Base-by-base conservation (phyloP, 1,140 invertebrate species). In the Atopsyche davidsoni region DNA sequence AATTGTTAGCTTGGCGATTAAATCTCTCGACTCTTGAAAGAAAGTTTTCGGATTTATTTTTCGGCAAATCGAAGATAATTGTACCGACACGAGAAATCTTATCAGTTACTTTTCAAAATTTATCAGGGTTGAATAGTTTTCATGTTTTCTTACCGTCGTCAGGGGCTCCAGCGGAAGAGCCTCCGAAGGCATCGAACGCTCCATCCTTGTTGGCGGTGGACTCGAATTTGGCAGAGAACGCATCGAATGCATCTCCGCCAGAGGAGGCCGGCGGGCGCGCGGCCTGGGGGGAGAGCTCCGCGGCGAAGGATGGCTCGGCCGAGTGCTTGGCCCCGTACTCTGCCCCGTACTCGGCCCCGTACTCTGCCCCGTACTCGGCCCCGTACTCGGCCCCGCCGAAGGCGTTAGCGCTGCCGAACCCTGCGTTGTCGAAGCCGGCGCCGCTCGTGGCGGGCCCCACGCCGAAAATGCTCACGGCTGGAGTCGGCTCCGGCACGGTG, bases 151-250 rank as follows among this genome's bases (percentile, higher is more conserved):
- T 56, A 70, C 73, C 71, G 51, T 75, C 73, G 48, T 73, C 57
- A 4, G 32, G 21, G 17, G 23, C 44, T 3, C 24, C 24, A 45
- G 19, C 22, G 1, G 11, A 21, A 2, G 52, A 57, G 22, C 63
- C 62, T 2, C 65, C 73, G 46, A 80, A 80, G 0, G 75, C 73
- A 59, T 79, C 77, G 31, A 72, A 71, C 2, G 10, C 28, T 14
- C 57, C 62, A 17, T 69, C 65, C 36, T 67, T 68, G n/a, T 61
- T 62, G 10, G 60, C 46, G 48, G 75, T 64, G 40, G 75, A 83
- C 40, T 92, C 88, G 59, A 93, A 93, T 65, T 91, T 89, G 1
- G 86, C 84, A 2, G 87, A 82, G 60, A 93, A 93, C 1, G 85
- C 88, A 66, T 92, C 89, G 49, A 88, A 88, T 13, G 80, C 79